Percentiles rank a stretch among this genome's conserved stretches.
Conservation (phyloP, 2,113 vertebrate genomes). For the Callipepla squamata region DNA sequence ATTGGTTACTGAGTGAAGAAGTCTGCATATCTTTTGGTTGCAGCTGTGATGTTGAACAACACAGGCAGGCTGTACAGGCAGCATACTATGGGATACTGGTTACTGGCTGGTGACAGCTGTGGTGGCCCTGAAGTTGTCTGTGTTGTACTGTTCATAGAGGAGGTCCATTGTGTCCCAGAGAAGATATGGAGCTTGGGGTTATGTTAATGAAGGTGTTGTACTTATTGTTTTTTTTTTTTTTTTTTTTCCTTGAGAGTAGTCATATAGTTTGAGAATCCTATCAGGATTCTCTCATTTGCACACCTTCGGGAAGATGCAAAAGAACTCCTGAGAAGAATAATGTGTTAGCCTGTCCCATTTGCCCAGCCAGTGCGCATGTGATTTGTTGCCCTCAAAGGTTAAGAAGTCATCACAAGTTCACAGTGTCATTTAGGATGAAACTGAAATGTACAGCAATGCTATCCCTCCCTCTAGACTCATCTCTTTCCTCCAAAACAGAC, state of each 20-base stretch:
- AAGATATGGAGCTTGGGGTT: not conserved
- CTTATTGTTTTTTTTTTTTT: not conserved
- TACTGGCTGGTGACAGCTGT: not conserved
- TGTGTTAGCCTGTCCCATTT: not conserved
- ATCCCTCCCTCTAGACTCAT: not conserved
- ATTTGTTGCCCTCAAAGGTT: not conserved
- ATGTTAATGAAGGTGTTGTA: not conserved
- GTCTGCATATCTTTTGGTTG: not conserved
- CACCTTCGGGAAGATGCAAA: not conserved
- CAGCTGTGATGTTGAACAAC: not conserved
- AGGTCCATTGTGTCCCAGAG: not conserved
- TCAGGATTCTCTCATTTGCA: not conserved
- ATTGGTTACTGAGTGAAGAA: not conserved
- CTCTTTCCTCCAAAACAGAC: not conserved
- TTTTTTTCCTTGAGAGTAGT: not conserved
- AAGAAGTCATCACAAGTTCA: too few relatives aligned
- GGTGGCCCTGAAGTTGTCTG: not conserved
- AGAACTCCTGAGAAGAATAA: not conserved
- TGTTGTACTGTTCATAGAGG: not conserved
- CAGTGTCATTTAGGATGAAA: not conserved
- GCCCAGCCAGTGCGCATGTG: not conserved
- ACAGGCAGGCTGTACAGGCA: accelerated
- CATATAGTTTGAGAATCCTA: not conserved
- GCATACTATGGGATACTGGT: accelerated
- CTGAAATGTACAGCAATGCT: not conserved